These are phyloP conservation scores for Venturia canescens DNA, from an alignment of 1,140 invertebrate genomes.

Conservation along the genomic window DNA sequence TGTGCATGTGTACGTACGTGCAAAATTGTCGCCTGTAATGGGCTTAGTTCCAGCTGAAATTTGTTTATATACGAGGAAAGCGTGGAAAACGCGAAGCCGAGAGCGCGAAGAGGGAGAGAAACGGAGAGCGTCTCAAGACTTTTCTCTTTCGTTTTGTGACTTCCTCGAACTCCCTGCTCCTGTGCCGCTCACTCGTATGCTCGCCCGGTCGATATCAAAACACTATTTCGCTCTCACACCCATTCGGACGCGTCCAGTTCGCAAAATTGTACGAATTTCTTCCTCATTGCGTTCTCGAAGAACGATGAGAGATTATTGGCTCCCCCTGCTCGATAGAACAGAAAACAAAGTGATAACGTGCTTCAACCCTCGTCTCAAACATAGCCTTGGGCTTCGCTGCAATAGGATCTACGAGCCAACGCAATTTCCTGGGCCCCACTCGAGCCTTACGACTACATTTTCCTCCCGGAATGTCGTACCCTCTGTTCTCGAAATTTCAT, in stretches of 20 bases:
- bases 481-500: background rate
- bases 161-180: background rate
- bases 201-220: background rate
- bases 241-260: background rate
- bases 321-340: conserved; percentile 1
- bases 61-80: no score
- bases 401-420: background rate
- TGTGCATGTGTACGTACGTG: no score
- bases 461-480: conserved; percentile 5
- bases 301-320: conserved; percentile 29
- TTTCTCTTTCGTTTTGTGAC: background rate
- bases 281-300: background rate
- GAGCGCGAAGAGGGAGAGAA: no score
- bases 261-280: conserved; percentile 21
- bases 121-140: no score
- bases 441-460: background rate
- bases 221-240: background rate
- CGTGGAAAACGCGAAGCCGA: no score
- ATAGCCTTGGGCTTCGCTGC: conserved; percentile 31
- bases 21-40: no score
- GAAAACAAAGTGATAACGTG: conserved; percentile 1
- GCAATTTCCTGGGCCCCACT: background rate
- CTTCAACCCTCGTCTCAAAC: background rate
- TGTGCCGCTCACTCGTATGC: background rate
- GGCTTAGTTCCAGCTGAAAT: no score